These are phyloP conservation scores for Antigone vipio DNA, from an alignment of 2,113 vertebrate species.

Conservation along the genomic window DNA sequence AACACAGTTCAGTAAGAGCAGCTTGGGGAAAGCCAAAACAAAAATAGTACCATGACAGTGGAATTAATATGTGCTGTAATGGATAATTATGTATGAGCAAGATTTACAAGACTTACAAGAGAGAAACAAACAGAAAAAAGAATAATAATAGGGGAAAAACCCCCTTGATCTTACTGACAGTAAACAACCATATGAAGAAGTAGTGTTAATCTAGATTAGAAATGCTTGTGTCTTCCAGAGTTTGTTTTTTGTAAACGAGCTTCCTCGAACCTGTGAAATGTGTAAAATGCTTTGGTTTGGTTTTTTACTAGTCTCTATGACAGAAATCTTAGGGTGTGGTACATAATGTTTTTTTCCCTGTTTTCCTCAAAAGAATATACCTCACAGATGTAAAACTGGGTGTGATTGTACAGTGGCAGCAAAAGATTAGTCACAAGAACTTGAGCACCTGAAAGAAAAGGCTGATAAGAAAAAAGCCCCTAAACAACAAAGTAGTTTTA, in stretches of 20 bases:
- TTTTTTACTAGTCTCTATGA: neutral
- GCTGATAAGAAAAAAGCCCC: neutral
- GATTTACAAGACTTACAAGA: neutral
- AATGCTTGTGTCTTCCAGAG: neutral
- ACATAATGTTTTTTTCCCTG: accelerated
- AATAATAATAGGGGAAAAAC: neutral
- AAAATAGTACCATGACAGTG: neutral
- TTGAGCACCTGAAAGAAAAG: neutral
- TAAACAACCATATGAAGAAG: neutral
- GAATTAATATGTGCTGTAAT: neutral
- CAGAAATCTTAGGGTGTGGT: neutral
- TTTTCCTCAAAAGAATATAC: neutral
- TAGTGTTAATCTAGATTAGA: neutral
- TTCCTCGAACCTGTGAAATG: neutral
- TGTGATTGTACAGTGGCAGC: neutral
- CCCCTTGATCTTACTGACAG: neutral
- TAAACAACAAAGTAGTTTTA: neutral
- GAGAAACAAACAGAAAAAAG: neutral
- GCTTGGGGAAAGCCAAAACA: neutral
- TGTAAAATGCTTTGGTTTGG: neutral
- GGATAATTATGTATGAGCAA: neutral
- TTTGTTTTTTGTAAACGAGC: neutral
- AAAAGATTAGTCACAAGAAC: neutral
- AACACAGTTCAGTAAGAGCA: neutral
- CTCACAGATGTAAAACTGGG: neutral